Evolutionary conservation across 2,113 vertebrate species (phyloP).

Genomic region (Dasyprocta punctata): DNA sequence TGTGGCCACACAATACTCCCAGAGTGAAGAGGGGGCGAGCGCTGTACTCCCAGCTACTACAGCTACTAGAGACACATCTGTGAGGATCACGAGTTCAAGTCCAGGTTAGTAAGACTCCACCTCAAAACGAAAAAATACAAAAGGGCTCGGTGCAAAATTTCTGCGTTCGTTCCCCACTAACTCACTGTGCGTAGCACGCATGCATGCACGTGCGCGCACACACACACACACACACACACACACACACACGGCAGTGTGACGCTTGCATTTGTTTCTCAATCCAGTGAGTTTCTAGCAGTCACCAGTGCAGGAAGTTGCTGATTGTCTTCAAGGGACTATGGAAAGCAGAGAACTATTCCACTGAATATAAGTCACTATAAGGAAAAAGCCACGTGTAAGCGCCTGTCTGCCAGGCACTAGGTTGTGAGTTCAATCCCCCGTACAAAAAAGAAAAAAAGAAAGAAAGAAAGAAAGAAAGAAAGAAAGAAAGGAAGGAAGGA

Average conservation of each 20-base stretch:
- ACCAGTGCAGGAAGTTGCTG: not conserved
- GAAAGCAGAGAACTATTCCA: not conserved
- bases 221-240: not conserved
- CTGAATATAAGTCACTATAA: not conserved
- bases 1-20: not conserved
- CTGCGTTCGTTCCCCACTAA: not conserved
- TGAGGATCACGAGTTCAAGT: too few species aligned
- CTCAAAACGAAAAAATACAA: not conserved
- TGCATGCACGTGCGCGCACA: fast-evolving
- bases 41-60: not conserved
- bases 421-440: too few species aligned
- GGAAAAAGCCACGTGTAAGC: not conserved
- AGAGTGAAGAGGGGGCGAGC: not conserved
- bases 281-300: not conserved
- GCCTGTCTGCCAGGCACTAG: too few species aligned
- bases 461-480: too few species aligned
- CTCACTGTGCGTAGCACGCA: too few species aligned
- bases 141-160: not conserved
- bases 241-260: not conserved
- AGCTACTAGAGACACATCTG: too few species aligned
- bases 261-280: not conserved
- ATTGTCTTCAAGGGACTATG: not conserved
- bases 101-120: not conserved
- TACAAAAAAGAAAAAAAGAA: too few species aligned
- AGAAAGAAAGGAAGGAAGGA: too few species aligned